Base-by-base conservation (phyloP, 2,113 vertebrate genomes). In the Excalfactoria chinensis region DNA sequence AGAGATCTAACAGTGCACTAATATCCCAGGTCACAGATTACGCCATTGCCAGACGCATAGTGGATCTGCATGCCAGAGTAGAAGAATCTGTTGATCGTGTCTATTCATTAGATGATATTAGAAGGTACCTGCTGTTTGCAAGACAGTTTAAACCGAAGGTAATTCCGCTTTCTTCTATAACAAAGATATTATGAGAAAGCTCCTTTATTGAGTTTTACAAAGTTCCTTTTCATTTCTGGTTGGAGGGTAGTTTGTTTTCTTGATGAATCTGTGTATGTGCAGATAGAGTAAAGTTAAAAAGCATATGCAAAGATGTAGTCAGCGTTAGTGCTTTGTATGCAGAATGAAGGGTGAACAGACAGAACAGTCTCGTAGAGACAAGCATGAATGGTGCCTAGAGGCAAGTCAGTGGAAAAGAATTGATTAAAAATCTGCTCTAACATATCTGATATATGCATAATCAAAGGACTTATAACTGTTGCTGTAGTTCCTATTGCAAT, bases 61-160 rank as follows among this genome's bases (percentile, higher is more conserved):
- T 99, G 77, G 99, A 99, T 92, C 98, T 99, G 62, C 99, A 99
- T 97, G 98, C 99, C 63, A 98, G 99, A 82, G 97, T 99, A 69
- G 98, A 99, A 86, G 98, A 99, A 69, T 99, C 99, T 0, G 98
- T 99, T 40, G 99, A 99, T 87, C 97, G 99, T 20, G 97, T 99
- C 21, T 99, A 99, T 95, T 98, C 98, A 13, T 97, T 99, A 95
- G 99, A 99, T 92, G 99, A 99, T 89, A 99, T 99, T 91, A 98
- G 99, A 58, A 98, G 99, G 91, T 99, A 99, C 67, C 98, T 99
- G 95, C 98, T 99, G 19, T 99, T 99, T 81, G 99, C 99, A 28
- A 97, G 99, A 40, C 99, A 99, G 95, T 99, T 99, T 96, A 99
- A 99, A 95, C 99, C 99, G 16, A 99, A 99, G 98, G 99, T 99